These are phyloP conservation scores for Scaptomyza flava DNA, from an alignment of 2,888 invertebrate species.

Conservation along the genomic window DNA sequence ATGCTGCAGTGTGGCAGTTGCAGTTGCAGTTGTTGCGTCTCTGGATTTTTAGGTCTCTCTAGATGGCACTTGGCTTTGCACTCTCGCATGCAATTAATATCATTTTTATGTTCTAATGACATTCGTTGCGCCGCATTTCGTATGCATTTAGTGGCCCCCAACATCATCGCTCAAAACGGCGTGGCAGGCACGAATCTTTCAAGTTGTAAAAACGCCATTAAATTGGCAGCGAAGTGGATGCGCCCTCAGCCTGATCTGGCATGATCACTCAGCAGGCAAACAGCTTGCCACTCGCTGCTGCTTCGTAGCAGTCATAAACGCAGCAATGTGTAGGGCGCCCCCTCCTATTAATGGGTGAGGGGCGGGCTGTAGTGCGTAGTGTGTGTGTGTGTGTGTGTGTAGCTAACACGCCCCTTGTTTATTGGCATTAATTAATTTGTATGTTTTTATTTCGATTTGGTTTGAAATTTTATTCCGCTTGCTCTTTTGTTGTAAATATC, in stretches of 20 bases:
- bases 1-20: slow-evolving; percentile 25
- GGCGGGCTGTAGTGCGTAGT: slow-evolving; percentile 1
- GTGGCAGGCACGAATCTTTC: slow-evolving; percentile 82
- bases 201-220: slow-evolving; percentile 83
- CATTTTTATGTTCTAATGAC: slow-evolving; percentile 82
- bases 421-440: slow-evolving; percentile 78
- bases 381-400: slow-evolving; percentile 1
- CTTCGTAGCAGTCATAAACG: slow-evolving; percentile 54
- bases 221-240: slow-evolving; percentile 81
- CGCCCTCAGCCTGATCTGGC: slow-evolving; percentile 41
- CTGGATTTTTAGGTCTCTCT: slow-evolving; percentile 11
- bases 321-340: slow-evolving; percentile 66
- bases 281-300: slow-evolving; percentile 39
- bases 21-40: slow-evolving; percentile 17
- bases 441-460: slow-evolving; percentile 77
- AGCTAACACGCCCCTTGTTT: slow-evolving; percentile 53
- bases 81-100: slow-evolving; percentile 80
- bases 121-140: slow-evolving; percentile 82
- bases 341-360: slow-evolving; percentile 52
- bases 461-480: slow-evolving; percentile 53
- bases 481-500: slow-evolving; percentile 71
- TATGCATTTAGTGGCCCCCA: slow-evolving; percentile 72
- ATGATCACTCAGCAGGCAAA: slow-evolving; percentile 64
- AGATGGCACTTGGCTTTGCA: slow-evolving; percentile 39
- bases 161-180: slow-evolving; percentile 77